A percentile compares a stretch with the other conserved stretches of the same genome.
Evolutionary conservation across 2,113 vertebrate species (phyloP).

Genomic region (Daubentonia madagascariensis): DNA sequence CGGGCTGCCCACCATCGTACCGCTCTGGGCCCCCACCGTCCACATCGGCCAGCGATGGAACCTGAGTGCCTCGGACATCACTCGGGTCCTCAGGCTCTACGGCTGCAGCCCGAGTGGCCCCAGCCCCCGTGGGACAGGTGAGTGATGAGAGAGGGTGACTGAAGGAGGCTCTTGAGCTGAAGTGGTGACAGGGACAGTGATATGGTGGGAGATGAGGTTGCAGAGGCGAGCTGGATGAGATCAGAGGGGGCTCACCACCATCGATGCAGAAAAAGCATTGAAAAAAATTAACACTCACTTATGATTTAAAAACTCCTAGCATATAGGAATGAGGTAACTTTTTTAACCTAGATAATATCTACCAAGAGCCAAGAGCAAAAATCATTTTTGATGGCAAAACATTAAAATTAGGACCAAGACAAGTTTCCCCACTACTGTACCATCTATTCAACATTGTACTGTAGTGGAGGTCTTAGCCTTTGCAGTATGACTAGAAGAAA

Average conservation of each 20-base stretch:
- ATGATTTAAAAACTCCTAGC: neutral
- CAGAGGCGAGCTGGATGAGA: neutral
- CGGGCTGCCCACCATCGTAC: conserved; percentile 70
- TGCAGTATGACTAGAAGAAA: neutral
- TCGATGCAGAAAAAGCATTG: neutral
- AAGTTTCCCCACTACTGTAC: neutral
- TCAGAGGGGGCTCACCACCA: accelerated
- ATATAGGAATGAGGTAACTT: neutral
- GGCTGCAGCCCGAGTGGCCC: conserved; percentile 53
- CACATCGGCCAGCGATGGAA: conserved; percentile 76
- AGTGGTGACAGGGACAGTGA: neutral
- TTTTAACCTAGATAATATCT: neutral
- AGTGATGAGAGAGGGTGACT: neutral
- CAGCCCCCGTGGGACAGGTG: neutral
- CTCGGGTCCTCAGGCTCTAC: conserved; percentile 74
- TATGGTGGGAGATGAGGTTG: neutral
- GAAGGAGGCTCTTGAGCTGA: neutral
- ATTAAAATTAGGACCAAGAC: neutral
- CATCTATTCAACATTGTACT: neutral
- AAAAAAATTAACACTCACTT: neutral
- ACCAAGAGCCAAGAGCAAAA: neutral
- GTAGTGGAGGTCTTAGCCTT: neutral
- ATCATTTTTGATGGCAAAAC: neutral
- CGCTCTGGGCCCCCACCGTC: conserved; percentile 5
- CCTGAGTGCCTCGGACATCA: conserved; percentile 75